phyloP scores from a whole-genome alignment of 92 coral and sea anemone species.

The Porites lobata region DNA sequence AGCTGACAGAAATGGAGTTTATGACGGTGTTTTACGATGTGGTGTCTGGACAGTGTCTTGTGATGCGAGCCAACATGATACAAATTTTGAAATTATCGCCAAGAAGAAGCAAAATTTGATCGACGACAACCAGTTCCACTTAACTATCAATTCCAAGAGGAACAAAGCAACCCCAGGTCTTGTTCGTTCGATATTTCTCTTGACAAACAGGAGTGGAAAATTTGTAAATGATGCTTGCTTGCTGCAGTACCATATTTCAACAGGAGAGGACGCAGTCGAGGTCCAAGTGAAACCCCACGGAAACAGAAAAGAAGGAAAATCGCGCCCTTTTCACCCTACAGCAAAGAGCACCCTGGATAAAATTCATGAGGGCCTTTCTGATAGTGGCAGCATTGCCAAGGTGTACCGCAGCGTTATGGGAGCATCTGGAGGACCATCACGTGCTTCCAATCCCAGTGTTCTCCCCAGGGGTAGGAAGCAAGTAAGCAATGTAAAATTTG shows the following conservation, averaged over 20 bases:
- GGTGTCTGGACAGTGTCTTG: no score
- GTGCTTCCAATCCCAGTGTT: constrained; percentile 1
- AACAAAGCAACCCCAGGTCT: no score
- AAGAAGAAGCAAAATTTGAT: no score
- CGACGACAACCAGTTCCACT: no score
- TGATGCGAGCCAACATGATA: no score
- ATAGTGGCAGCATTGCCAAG: not conserved
- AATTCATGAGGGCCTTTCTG: constrained; percentile 6
- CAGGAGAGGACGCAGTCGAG: constrained; percentile 8
- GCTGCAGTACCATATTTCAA: not conserved
- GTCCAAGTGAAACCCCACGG: constrained; percentile 46
- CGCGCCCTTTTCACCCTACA: constrained; percentile 46
- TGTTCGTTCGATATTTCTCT: no score
- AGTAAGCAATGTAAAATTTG: constrained; percentile 37
- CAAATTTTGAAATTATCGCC: no score
- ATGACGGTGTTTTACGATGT: no score
- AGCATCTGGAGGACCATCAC: constrained; percentile 23
- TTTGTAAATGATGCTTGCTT: no score
- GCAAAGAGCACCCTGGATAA: constrained; percentile 16
- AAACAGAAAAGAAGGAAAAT: constrained; percentile 28
- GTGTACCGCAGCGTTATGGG: constrained; percentile 13
- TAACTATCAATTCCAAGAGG: no score
- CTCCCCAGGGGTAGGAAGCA: constrained; percentile 70
- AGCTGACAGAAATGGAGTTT: no score
- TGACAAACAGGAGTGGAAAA: no score